Evolutionary conservation across 2,888 invertebrate species (phyloP), one percentile per base, ranked within the genome.

Genomic region (Caenorhabditis wallacei): DNA sequence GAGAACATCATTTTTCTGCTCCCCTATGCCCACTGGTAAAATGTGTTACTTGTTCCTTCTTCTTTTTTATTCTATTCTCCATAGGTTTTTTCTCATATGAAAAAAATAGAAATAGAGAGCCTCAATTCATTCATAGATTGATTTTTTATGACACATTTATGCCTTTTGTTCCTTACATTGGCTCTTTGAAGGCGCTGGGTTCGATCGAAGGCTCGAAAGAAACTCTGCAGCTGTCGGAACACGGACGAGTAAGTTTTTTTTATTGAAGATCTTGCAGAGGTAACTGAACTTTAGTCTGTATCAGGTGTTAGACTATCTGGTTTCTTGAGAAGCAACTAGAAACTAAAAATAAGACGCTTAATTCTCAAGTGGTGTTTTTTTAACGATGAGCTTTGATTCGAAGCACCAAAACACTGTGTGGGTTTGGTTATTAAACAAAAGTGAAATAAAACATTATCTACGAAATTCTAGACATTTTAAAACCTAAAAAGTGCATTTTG

Each of bases 191-290:
- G 84, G 81, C 81, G 20, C 64, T 80, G 64, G 84, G 84, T 72
- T 84, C 84, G n/a, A 74, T 76, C 69, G 84, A 84, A 78, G 81
- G 81, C 78, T 87, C 85, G 18, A 87, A 87, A 74, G 87, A 87
- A 76, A 85, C 87, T 72, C 82, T 87, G 80, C 85, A 86, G 78
- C 72, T 86, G 59, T 82, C 84, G 66, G 86, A 86, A 72, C 80
- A 75, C 80, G 85, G 84, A 57, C 66, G 79, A 61, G 84, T 84
- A 68, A 80, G 84, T 84, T 74, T 11, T 51, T 66, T 66, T 53
- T 51, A 13, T 11, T 30, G 10, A 53, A 20, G 7, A 7, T 40
- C 2, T 40, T 51, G 51, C 48, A 48, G 10, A 13, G 5, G n/a
- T 24, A 35, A 20, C 30, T 48, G 35, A 64, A 64, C 64, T 51